These are phyloP conservation scores for Orchestia grillus DNA, from an alignment of 1,140 invertebrate genomes.

Conservation along the genomic window DNA sequence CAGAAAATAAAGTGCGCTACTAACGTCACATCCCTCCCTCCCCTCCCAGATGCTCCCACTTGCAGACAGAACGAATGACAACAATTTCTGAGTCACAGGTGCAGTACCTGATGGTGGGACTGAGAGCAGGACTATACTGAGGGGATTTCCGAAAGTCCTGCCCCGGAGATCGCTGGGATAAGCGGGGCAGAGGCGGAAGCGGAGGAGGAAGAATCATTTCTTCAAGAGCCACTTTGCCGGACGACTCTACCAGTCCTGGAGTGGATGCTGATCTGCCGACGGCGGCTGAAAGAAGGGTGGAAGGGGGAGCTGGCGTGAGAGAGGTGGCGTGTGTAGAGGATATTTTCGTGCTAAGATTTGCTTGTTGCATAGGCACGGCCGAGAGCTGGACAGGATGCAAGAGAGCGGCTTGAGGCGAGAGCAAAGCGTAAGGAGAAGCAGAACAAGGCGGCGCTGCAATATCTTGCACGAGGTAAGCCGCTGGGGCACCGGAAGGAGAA, in stretches of 20 bases:
- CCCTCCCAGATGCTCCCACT: too few species aligned
- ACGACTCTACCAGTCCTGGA: constrained; percentile 92
- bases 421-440: constrained; percentile 1
- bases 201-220: constrained; percentile 82
- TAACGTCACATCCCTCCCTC: too few species aligned
- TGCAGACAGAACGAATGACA: too few species aligned
- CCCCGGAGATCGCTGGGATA: not conserved
- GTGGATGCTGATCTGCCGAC: constrained; percentile 95
- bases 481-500: not conserved
- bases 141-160: constrained; percentile 68
- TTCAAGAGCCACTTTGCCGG: constrained; percentile 88
- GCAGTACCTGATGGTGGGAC: constrained; percentile 59
- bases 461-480: not conserved
- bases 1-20: too few species aligned
- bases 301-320: constrained; percentile 53
- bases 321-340: constrained; percentile 53
- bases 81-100: not conserved
- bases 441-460: not conserved
- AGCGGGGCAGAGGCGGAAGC: constrained; percentile 67
- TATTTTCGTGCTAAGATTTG: constrained; percentile 43
- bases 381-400: constrained; percentile 19
- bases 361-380: not conserved
- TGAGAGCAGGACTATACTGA: constrained; percentile 59
- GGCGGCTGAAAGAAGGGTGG: constrained; percentile 64
- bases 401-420: not conserved